A percentile compares a stretch with the other conserved stretches of the same genome.
These are phyloP conservation scores for Caenorhabditis sinica DNA, from an alignment of 2,888 invertebrate genomes.

Conservation along the genomic window DNA sequence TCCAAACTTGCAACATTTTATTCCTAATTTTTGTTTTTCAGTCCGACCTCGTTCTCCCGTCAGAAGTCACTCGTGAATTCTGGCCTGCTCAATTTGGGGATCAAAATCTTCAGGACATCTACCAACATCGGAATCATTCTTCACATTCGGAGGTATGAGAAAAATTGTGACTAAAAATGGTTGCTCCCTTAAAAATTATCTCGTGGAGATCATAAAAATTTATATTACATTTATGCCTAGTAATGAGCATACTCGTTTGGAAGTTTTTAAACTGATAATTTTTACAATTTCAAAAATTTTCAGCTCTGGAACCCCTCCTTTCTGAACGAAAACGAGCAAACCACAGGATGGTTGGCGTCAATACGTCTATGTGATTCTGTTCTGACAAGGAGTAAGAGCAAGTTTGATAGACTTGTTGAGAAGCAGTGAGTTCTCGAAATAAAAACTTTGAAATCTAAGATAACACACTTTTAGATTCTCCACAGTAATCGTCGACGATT, in stretches of 20 bases:
- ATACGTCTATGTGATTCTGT: slow-evolving; percentile 80
- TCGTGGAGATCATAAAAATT: no score
- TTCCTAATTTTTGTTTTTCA: slow-evolving; percentile 16
- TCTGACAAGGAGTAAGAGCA: slow-evolving; percentile 70
- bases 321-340: slow-evolving; percentile 67
- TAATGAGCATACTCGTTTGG: background rate
- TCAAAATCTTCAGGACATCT: slow-evolving; percentile 58
- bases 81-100: slow-evolving; percentile 67
- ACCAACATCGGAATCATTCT: slow-evolving; percentile 60
- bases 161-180: background rate
- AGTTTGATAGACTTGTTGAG: slow-evolving; percentile 79
- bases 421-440: slow-evolving; percentile 52
- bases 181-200: no score
- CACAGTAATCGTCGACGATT: slow-evolving; percentile 82
- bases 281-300: background rate
- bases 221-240: no score
- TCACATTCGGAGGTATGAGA: slow-evolving; percentile 35
- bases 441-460: background rate
- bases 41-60: slow-evolving; percentile 53
- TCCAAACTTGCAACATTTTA: background rate
- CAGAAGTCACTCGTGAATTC: slow-evolving; percentile 50
- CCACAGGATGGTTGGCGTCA: slow-evolving; percentile 80
- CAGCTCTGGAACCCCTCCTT: slow-evolving; percentile 66
- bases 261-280: background rate
- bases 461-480: slow-evolving; percentile 75